phyloP scores from a whole-genome alignment of 1,140 invertebrate species.

The Sinella curviseta region DNA sequence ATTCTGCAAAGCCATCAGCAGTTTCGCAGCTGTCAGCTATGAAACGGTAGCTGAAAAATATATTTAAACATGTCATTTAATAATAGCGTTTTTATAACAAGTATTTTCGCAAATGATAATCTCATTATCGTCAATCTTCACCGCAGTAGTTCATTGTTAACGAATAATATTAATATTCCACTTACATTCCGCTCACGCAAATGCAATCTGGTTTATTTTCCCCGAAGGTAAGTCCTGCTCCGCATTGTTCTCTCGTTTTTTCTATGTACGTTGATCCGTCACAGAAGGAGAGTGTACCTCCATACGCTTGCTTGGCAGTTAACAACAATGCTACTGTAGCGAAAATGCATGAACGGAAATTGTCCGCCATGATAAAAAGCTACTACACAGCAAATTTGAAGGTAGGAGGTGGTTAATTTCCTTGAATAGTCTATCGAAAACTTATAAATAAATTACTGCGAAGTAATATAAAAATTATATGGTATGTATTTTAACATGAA shows the following conservation, averaged over 20 bases:
- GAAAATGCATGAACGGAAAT: too few species aligned
- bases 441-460: too few species aligned
- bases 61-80: background rate
- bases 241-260: conserved; percentile 23
- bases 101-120: background rate
- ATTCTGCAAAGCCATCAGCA: conserved; percentile 35
- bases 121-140: background rate
- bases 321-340: background rate
- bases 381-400: too few species aligned
- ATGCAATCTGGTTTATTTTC: conserved; percentile 27
- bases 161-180: background rate
- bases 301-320: background rate
- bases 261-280: conserved; percentile 11
- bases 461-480: too few species aligned
- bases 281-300: conserved; percentile 7
- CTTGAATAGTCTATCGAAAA: too few species aligned
- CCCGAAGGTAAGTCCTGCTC: conserved; percentile 32
- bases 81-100: background rate
- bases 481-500: too few species aligned
- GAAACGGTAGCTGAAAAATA: conserved; percentile 35
- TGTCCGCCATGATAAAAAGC: too few species aligned
- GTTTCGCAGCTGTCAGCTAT: conserved; percentile 28
- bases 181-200: conserved; percentile 41
- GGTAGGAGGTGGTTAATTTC: too few species aligned
- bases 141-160: background rate